phyloP scores from a whole-genome alignment of 2,113 vertebrate species.

The Shinisaurus crocodilurus region DNA sequence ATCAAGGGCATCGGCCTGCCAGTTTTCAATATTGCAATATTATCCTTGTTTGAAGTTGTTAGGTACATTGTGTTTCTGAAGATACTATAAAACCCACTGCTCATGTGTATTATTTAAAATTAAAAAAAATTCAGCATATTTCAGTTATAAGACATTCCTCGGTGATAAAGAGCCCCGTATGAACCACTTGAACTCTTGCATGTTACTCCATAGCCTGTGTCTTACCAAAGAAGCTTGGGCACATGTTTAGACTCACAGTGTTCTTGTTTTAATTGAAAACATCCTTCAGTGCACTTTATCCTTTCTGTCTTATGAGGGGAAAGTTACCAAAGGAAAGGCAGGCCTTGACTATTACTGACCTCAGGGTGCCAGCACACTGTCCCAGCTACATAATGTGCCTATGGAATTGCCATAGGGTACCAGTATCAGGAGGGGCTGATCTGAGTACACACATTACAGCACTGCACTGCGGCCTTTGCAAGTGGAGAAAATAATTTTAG shows the following conservation, averaged over 20 bases:
- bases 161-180: neutral
- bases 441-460: neutral
- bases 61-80: neutral
- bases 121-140: neutral
- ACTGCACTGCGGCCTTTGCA: neutral
- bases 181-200: slow-evolving; percentile 2
- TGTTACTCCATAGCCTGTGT: neutral
- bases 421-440: neutral
- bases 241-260: slow-evolving; percentile 15
- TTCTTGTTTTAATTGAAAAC: slow-evolving; percentile 40
- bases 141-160: neutral
- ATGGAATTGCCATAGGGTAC: neutral
- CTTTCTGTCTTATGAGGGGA: slow-evolving; percentile 2
- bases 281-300: slow-evolving; percentile 4
- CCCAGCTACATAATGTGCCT: neutral
- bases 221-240: neutral
- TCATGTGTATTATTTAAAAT: neutral
- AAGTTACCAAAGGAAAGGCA: neutral
- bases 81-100: neutral
- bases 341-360: neutral
- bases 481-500: neutral
- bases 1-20: slow-evolving; percentile 22
- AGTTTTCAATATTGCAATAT: neutral
- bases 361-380: neutral
- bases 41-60: slow-evolving; percentile 21